A percentile compares a stretch with the other conserved stretches of the same genome.
Evolutionary conservation across 2,797 vertebrate genomes (phyloP).

Genomic region (Leptatherina wallacei): DNA sequence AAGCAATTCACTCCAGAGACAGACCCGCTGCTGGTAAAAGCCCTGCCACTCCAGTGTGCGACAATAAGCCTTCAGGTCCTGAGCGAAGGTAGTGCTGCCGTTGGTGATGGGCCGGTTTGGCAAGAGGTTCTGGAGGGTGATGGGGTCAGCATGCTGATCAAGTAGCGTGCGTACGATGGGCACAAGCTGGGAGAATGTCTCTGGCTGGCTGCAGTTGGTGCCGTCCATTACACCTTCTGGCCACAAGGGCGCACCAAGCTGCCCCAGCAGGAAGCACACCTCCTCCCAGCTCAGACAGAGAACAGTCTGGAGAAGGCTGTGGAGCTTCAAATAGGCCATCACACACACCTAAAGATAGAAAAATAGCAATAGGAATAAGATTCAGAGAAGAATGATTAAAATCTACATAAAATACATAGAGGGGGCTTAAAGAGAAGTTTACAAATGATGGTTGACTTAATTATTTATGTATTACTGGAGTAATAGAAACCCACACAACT

Average conservation of each 20-base stretch:
- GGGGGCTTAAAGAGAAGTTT: too few relatives aligned
- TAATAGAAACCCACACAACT: too few relatives aligned
- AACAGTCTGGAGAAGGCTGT: conserved; percentile 91
- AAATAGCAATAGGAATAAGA: background rate
- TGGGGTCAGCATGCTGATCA: conserved; percentile 88
- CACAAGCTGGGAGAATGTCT: conserved; percentile 90
- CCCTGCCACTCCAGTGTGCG: conserved; percentile 88
- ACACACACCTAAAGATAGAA: conserved; percentile 85
- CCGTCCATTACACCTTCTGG: conserved; percentile 56
- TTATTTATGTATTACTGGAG: too few relatives aligned
- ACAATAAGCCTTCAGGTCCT: conserved; percentile 93
- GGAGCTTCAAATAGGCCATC: conserved; percentile 94
- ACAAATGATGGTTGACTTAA: too few relatives aligned
- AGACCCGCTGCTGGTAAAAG: conserved; percentile 92
- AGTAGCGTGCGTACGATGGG: conserved; percentile 91
- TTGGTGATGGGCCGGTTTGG: conserved; percentile 94
- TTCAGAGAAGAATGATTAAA: background rate
- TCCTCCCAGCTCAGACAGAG: conserved; percentile 87
- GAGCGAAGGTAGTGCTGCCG: conserved; percentile 92
- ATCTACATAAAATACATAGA: background rate
- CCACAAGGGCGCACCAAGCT: conserved; percentile 78
- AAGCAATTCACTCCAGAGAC: conserved; percentile 36
- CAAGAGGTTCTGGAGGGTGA: conserved; percentile 87
- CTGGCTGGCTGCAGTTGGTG: conserved; percentile 48
- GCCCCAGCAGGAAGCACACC: conserved; percentile 88